Evolutionary conservation across 2,888 invertebrate genomes (phyloP).

Genomic region (Drosophila sordidula): DNA sequence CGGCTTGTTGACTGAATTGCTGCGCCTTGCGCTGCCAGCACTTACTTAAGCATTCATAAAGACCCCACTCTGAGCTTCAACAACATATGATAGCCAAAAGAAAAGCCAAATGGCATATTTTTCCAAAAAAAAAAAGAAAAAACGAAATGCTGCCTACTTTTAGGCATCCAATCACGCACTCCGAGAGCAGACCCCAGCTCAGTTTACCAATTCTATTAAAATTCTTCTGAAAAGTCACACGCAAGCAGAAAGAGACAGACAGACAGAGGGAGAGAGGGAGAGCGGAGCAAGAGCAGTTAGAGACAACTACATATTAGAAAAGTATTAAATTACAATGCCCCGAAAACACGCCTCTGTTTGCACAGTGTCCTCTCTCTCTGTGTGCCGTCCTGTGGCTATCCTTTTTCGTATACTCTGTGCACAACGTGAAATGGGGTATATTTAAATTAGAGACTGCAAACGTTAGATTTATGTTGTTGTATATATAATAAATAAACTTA

Average conservation of each 20-base stretch:
- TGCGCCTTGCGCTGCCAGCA: slow-evolving; percentile 19
- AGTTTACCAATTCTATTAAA: slow-evolving; percentile 80
- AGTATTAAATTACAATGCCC: slow-evolving; percentile 76
- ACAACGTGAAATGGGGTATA: neutral
- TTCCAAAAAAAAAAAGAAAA: slow-evolving; percentile 10
- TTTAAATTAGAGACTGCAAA: neutral
- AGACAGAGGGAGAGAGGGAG: neutral
- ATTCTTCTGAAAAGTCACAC: slow-evolving; percentile 67
- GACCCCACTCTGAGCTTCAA: slow-evolving; percentile 13
- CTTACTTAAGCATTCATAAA: slow-evolving; percentile 40
- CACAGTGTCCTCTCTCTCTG: slow-evolving; percentile 53
- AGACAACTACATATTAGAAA: slow-evolving; percentile 75
- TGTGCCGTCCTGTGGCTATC: slow-evolving; percentile 42
- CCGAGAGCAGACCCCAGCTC: slow-evolving; percentile 39
- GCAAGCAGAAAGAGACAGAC: slow-evolving; percentile 35
- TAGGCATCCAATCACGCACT: slow-evolving; percentile 66
- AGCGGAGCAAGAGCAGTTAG: slow-evolving; percentile 7
- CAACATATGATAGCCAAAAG: neutral
- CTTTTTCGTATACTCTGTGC: slow-evolving; percentile 28
- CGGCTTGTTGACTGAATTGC: slow-evolving; percentile 50
- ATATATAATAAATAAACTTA: too few relatives aligned
- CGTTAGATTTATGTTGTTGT: too few relatives aligned
- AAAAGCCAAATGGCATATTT: slow-evolving; percentile 53
- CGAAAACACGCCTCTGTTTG: slow-evolving; percentile 73
- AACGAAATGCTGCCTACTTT: slow-evolving; percentile 57